phyloP scores from a whole-genome alignment of 2,113 vertebrate genomes.

The Mastomys coucha region DNA sequence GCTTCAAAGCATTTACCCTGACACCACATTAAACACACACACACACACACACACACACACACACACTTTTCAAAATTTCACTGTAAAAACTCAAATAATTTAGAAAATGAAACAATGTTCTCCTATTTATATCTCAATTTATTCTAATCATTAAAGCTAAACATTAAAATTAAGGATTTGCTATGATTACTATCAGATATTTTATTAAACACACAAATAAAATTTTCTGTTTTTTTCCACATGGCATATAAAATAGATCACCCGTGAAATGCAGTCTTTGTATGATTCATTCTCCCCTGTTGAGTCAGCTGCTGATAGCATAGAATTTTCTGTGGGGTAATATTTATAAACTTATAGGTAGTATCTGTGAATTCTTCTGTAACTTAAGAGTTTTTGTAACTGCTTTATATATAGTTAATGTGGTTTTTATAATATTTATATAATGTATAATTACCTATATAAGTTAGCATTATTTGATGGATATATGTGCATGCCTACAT shows the following conservation, averaged over 20 bases:
- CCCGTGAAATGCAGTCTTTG: not conserved
- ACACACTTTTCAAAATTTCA: slow-evolving; percentile 9
- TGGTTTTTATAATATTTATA: not conserved
- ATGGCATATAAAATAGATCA: slow-evolving; percentile 1
- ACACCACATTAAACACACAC: not conserved
- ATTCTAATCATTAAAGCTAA: not conserved
- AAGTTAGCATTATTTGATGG: not conserved
- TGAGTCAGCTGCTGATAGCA: slow-evolving; percentile 19
- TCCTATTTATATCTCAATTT: not conserved
- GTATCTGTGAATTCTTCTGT: not conserved
- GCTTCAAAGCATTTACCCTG: slow-evolving; percentile 17
- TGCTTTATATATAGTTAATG: not conserved
- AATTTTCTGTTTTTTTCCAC: not conserved
- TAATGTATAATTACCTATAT: not conserved
- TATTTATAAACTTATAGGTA: not conserved
- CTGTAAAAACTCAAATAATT: not conserved
- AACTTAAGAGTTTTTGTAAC: not conserved
- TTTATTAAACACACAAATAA: not conserved
- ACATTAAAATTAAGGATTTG: not conserved
- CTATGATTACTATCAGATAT: not conserved
- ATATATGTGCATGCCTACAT: not conserved
- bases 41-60: not conserved
- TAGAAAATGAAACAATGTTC: not conserved
- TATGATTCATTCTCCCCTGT: not conserved
- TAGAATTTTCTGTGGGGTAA: not conserved